A percentile compares a stretch with the other conserved stretches of the same genome.
phyloP scores from a whole-genome alignment of 92 coral and sea anemone species.

The Paramuricea clavata region DNA sequence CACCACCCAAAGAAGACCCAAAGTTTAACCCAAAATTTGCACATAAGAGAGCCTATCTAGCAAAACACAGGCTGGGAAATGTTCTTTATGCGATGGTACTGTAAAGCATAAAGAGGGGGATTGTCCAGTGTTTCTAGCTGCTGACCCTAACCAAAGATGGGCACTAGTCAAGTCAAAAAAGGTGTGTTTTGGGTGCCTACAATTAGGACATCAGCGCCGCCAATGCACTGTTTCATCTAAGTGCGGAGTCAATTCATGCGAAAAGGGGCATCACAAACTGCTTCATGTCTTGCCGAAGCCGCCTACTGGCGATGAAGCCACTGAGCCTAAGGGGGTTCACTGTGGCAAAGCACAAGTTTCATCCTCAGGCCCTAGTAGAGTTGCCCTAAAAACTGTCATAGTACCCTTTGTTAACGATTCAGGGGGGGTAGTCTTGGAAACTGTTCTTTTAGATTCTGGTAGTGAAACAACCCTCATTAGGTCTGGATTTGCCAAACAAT shows the following conservation, averaged over 20 bases:
- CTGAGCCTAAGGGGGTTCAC: slow-evolving; percentile 8
- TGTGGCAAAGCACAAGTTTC: slow-evolving; percentile 61
- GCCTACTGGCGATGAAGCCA: not conserved
- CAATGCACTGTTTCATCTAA: too few species aligned
- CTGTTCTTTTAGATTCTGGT: slow-evolving; percentile 55
- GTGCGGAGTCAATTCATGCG: not conserved
- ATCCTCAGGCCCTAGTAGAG: slow-evolving; percentile 46
- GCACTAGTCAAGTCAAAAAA: slow-evolving; percentile 7
- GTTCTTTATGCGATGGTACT: slow-evolving; percentile 7
- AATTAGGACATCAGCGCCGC: slow-evolving; percentile 39
- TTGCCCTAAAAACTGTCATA: slow-evolving; percentile 52
- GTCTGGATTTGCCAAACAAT: slow-evolving; percentile 57
- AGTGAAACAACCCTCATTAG: slow-evolving; percentile 65
- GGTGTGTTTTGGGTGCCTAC: slow-evolving; percentile 45
- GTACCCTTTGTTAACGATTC: slow-evolving; percentile 63
- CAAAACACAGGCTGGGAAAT: slow-evolving; percentile 27
- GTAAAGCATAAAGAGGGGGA: slow-evolving; percentile 45
- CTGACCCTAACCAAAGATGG: slow-evolving; percentile 45
- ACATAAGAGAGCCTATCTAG: too few species aligned
- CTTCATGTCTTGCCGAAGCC: not conserved
- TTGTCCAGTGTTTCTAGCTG: slow-evolving; percentile 49
- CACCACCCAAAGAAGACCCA: too few species aligned
- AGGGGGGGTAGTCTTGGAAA: slow-evolving; percentile 43
- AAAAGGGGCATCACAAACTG: not conserved
- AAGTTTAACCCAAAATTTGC: too few species aligned